Evolutionary conservation across 2,888 invertebrate species (phyloP).

Genomic region (Yponomeuta evonymella): DNA sequence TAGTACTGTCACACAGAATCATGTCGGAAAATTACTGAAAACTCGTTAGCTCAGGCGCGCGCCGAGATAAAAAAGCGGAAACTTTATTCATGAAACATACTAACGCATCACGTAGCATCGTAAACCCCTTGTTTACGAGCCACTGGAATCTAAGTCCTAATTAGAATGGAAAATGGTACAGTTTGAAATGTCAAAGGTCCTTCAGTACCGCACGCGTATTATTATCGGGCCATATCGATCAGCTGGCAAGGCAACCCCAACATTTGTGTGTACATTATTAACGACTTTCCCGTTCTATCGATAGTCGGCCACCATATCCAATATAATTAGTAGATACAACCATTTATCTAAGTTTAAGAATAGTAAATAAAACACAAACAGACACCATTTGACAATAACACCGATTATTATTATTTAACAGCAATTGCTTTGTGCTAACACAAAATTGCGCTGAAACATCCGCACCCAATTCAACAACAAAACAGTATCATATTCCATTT

Average conservation of each 20-base stretch:
- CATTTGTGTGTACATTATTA: constrained; percentile 9
- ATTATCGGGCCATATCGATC: constrained; percentile 16
- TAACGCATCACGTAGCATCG: neutral
- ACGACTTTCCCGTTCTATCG: neutral
- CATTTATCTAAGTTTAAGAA: neutral
- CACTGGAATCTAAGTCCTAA: neutral
- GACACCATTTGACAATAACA: neutral
- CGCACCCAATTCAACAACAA: no score
- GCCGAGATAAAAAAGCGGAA: neutral
- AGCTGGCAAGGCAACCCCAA: constrained; percentile 12
- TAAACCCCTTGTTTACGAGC: neutral
- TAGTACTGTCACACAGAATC: neutral
- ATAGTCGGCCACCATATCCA: neutral
- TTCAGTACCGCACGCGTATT: neutral
- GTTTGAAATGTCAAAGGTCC: constrained; percentile 11
- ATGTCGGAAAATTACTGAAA: neutral
- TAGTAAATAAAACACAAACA: neutral
- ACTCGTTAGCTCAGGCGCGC: neutral
- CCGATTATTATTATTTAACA: neutral
- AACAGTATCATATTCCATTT: neutral
- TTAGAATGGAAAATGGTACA: neutral
- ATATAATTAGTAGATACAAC: neutral
- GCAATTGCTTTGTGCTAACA: no score
- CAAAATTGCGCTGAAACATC: no score
- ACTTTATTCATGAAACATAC: neutral